Evolutionary conservation across 2,113 vertebrate genomes (phyloP), one percentile per base, ranked within the genome.

Genomic region (Oophaga pumilio): DNA sequence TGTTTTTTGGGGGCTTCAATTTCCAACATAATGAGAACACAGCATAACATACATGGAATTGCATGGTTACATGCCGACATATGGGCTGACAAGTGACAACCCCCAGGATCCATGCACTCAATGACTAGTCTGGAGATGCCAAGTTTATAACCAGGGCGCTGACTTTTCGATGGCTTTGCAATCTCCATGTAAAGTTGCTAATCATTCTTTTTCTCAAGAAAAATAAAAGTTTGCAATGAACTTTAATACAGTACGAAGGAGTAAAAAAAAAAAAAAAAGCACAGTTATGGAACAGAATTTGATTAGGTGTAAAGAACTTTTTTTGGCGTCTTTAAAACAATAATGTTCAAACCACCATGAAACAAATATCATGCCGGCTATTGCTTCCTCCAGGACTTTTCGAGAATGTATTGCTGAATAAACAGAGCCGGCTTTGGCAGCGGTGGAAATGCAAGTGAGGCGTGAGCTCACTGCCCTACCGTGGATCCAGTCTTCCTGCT

Each of bases 271-370:
- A 69, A 56, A 59, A 82, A 62, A 81, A 78, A 77, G 50, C 43
- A 56, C 49, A 56, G 57, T 86, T 86, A 86, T 78, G 76, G 50
- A 87, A 87, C 64, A 49, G 76, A 33, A 59, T 81, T 59, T 71
- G 66, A 82, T 82, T 82, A 87, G 79, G 86, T 82, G 79, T 76
- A 87, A 74, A 87, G 28, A 82, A 87, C 66, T 73, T 87, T 87
- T 87, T 87, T 76, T 87, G 78, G 78, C 68, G 69, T 87, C 68
- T 82, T 87, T 82, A 74, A 81, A 87, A 87, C 86, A 87, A 82
- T 87, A 87, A 87, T 82, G 86, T 87, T 87, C 78, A 87, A 87
- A 82, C 78, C 86, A 82, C 86, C 86, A 87, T 87, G 86, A 87
- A 87, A 87, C 66, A 82, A 87, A 87, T 87, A 82, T 87, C 84